These are phyloP conservation scores for Eubucco bourcierii DNA, from an alignment of 2,113 vertebrate species.

Conservation along the genomic window DNA sequence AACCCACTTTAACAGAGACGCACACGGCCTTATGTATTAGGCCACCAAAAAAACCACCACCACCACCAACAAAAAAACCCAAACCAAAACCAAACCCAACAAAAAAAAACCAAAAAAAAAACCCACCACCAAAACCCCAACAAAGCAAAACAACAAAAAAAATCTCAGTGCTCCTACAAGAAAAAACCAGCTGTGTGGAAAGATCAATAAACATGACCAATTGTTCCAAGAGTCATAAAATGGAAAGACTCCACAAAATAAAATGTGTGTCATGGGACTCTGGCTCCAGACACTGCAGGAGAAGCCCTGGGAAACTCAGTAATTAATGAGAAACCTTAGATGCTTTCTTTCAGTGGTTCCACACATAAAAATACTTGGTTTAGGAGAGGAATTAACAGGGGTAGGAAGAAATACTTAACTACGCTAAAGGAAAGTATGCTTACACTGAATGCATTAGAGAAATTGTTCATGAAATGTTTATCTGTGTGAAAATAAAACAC, in stretches of 20 bases:
- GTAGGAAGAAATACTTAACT: slow-evolving; percentile 5
- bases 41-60: neutral
- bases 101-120: too few relatives aligned
- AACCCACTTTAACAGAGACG: neutral
- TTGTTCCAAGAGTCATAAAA: slow-evolving; percentile 50
- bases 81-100: too few relatives aligned
- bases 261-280: neutral
- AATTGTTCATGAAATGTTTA: neutral
- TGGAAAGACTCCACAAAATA: neutral
- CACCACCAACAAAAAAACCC: too few relatives aligned
- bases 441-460: neutral
- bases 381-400: neutral
- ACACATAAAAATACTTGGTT: slow-evolving; percentile 17
- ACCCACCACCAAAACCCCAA: too few relatives aligned
- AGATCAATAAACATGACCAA: slow-evolving; percentile 58
- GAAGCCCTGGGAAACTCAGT: neutral
- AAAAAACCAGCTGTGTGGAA: slow-evolving; percentile 53
- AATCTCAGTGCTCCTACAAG: neutral
- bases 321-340: neutral
- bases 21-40: neutral
- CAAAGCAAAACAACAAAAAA: neutral
- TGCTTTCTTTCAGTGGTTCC: slow-evolving; percentile 2
- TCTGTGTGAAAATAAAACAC: neutral
- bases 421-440: slow-evolving; percentile 31
- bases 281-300: neutral